Percentiles rank a stretch among this genome's conserved stretches.
Conservation (phyloP, 2,797 vertebrate genomes). For the Arctocebus calabarensis region DNA sequence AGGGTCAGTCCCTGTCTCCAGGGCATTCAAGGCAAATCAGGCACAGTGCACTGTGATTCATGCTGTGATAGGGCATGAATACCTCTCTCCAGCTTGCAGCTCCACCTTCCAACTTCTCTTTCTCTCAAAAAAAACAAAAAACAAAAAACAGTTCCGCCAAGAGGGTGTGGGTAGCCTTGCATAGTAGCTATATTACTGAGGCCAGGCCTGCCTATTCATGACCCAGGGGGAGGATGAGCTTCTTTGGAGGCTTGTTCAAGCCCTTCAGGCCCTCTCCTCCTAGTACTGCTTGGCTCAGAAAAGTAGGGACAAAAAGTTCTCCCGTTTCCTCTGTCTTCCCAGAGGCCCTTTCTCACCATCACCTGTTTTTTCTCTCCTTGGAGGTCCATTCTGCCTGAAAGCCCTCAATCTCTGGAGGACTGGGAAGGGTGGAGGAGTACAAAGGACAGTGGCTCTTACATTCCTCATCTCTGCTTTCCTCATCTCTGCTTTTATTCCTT, state of each 20-base stretch:
- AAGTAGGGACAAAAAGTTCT: slow-evolving; percentile 32
- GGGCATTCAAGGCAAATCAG: not conserved
- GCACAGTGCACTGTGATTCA: accelerated
- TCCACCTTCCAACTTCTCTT: not conserved
- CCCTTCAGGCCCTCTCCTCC: not conserved
- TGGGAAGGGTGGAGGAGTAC: not conserved
- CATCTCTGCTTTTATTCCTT: not conserved
- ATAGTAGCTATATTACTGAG: not conserved
- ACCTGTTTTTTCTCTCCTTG: not conserved
- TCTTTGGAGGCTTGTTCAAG: slow-evolving; percentile 65
- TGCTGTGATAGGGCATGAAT: not conserved
- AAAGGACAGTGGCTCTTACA: not conserved
- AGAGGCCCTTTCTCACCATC: not conserved
- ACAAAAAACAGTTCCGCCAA: not conserved
- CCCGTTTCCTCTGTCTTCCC: not conserved
- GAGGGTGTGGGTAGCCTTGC: not conserved
- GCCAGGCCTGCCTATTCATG: not conserved
- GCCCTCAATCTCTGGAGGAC: not conserved
- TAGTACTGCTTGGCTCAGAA: slow-evolving; percentile 35
- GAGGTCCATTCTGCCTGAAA: not conserved
- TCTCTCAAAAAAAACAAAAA: not conserved
- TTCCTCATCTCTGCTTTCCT: not conserved
- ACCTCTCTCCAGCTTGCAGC: not conserved
- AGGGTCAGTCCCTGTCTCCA: not conserved
- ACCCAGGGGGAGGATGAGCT: not conserved